These are phyloP conservation scores for Drosophila quinaria DNA, from an alignment of 2,888 invertebrate genomes.

Conservation along the genomic window DNA sequence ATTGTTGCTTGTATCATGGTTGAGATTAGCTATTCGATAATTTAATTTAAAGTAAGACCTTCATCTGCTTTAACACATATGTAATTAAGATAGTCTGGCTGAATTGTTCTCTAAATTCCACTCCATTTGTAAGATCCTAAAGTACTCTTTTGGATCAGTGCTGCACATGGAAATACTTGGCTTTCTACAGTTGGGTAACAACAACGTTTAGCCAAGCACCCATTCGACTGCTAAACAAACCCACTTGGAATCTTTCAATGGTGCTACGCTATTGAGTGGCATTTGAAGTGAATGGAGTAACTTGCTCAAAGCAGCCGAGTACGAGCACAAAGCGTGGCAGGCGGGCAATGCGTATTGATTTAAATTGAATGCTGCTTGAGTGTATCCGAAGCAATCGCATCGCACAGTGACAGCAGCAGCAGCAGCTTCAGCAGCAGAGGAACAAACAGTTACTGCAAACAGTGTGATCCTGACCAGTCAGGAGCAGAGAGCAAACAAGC, in stretches of 20 bases:
- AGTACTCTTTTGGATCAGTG: constrained; percentile 12
- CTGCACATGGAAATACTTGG: constrained; percentile 18
- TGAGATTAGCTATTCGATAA: neutral
- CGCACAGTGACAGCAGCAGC: constrained; percentile 19
- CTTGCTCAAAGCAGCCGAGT: constrained; percentile 38
- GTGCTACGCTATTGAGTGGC: constrained; percentile 63
- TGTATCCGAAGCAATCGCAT: constrained; percentile 20
- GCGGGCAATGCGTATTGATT: constrained; percentile 60
- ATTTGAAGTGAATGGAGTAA: constrained; percentile 56
- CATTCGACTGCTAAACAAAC: constrained; percentile 67
- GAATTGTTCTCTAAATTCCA: neutral
- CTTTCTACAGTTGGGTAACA: constrained; percentile 19
- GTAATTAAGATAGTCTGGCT: constrained; percentile 2
- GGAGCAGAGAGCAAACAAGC: constrained; percentile 64
- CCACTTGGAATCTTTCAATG: constrained; percentile 63
- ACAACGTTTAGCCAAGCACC: constrained; percentile 51
- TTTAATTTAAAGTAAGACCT: neutral
- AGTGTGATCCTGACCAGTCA: constrained; percentile 37
- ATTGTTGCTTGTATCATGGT: neutral
- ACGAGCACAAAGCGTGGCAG: constrained; percentile 8
- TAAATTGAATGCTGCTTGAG: constrained; percentile 69
- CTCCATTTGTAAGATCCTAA: neutral
- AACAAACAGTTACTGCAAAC: constrained; percentile 28
- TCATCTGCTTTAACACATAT: neutral
- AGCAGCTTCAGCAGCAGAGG: constrained; percentile 19